Base-by-base conservation (phyloP, 2,888 invertebrate species). In the Neria commutata region DNA sequence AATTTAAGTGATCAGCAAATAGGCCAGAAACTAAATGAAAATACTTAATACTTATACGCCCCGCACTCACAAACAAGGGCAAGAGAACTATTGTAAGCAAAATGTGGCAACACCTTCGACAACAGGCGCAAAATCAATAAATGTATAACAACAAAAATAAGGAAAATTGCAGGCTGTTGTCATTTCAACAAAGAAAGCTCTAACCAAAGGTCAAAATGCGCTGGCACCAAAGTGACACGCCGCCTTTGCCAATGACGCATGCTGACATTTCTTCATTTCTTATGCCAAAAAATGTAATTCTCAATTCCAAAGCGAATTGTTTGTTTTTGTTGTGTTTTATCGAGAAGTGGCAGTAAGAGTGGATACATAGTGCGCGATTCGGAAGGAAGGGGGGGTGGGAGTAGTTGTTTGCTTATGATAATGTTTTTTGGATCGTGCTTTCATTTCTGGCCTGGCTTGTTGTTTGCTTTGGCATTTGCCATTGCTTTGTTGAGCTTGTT, bases 391-490 rank as follows among this genome's bases (percentile, higher is more conserved):
- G 17, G 21, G 19, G 42, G 21, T 42, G n/a, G n/a, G n/a, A n/a
- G n/a, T n/a, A n/a, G n/a, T n/a, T n/a, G 25, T 51, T 51, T 34
- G 14, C 48, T 26, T 48, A 48, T 48, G 48, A 26, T 48, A 48
- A 48, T 48, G 29, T 48, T 21, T 21, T 46, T 46, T 4, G 25
- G 37, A 37, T 3, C 33, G 8, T 33, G 8, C 33, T 8, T 10
- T 10, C 33, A 33, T 33, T 33, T 46, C 14, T n/a, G 16, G 19
- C 17, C 19, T 21, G n/a, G 4, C 46, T n/a, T 17, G 14, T 17
- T n/a, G 4, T 46, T 46, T 46, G 5, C 17, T 17, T 17, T 21
- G 24, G n/a, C 21, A 23, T 46, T 21, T 6, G 10, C 14, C 25
- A 26, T 25, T 48, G 25, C 14, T 33, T 51, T 37, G 23, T 51